phyloP scores from a whole-genome alignment of 2,797 vertebrate species.

The Enteromius thamalakanensis region DNA sequence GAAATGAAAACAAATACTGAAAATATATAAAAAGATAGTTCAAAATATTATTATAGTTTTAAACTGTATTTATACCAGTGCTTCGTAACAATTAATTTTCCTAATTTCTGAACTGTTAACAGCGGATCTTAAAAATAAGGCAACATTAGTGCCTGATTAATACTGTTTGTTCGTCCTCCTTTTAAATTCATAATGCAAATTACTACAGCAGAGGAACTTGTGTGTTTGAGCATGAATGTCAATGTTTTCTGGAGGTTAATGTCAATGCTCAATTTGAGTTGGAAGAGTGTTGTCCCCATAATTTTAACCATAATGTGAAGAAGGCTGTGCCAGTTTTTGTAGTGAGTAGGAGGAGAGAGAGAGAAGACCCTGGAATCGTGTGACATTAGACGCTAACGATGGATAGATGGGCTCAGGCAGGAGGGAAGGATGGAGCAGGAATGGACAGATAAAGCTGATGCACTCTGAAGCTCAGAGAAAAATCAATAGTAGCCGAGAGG shows the following conservation, averaged over 20 bases:
- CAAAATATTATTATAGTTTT: not conserved
- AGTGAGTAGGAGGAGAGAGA: slow-evolving; percentile 38
- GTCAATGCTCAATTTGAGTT: slow-evolving; percentile 7
- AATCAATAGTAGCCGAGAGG: slow-evolving; percentile 82
- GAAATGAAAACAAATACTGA: not conserved
- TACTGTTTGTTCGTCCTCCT: slow-evolving; percentile 32
- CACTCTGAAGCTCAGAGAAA: slow-evolving; percentile 78
- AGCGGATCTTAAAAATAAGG: not conserved
- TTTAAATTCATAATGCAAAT: slow-evolving; percentile 51
- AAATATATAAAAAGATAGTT: not conserved
- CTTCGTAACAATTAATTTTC: not conserved
- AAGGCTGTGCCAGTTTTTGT: not conserved
- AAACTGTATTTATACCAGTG: not conserved
- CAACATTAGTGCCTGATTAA: not conserved
- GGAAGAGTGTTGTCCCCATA: not conserved
- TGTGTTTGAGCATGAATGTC: slow-evolving; percentile 6
- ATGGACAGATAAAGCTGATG: slow-evolving; percentile 83
- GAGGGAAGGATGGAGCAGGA: slow-evolving; percentile 69
- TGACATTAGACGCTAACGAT: slow-evolving; percentile 62
- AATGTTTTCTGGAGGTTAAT: slow-evolving; percentile 19
- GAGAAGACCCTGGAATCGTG: slow-evolving; percentile 62
- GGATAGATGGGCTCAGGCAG: slow-evolving; percentile 65
- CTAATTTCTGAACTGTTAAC: not conserved
- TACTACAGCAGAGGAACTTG: slow-evolving; percentile 7
- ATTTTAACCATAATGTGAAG: not conserved